These are phyloP conservation scores for Pollenia amentaria DNA, from an alignment of 2,888 invertebrate genomes.

Conservation along the genomic window DNA sequence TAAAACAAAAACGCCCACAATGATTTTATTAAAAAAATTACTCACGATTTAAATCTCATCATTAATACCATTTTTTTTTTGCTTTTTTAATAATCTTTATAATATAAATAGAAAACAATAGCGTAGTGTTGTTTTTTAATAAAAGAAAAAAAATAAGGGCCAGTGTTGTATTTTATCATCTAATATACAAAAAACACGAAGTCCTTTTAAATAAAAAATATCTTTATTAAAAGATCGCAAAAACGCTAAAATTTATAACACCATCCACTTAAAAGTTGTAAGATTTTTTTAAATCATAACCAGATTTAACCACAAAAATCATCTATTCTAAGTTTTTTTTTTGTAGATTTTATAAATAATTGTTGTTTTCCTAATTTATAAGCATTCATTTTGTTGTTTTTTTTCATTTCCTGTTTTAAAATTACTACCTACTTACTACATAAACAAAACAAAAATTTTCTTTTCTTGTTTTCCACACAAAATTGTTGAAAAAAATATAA, in stretches of 20 bases:
- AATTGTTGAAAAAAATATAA: constrained; percentile 40
- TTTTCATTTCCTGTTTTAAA: constrained; percentile 44
- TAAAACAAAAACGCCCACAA: constrained; percentile 16
- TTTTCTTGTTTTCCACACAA: constrained; percentile 33
- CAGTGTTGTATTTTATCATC: constrained; percentile 35
- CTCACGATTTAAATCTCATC: constrained; percentile 21
- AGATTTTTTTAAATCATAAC: constrained; percentile 55
- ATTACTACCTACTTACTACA: background rate
- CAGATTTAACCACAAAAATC: constrained; percentile 52
- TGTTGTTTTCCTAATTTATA: constrained; percentile 48
- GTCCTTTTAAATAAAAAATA: constrained; percentile 10
- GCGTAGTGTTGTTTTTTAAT: constrained; percentile 19
- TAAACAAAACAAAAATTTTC: constrained; percentile 16
- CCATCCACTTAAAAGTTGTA: constrained; percentile 50
- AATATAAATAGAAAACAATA: constrained; percentile 43
- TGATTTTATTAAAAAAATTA: constrained; percentile 28
- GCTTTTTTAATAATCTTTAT: constrained; percentile 38
- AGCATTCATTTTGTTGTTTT: constrained; percentile 38
- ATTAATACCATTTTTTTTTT: constrained; percentile 29
- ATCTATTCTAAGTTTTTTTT: constrained; percentile 50
- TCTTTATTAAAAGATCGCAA: background rate
- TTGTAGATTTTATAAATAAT: constrained; percentile 35
- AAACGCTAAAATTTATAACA: constrained; percentile 29
- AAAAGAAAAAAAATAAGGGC: constrained; percentile 15
- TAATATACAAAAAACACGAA: constrained; percentile 21